Evolutionary conservation across 1,140 invertebrate genomes (phyloP).

Genomic region (Scaptomyza graminum): DNA sequence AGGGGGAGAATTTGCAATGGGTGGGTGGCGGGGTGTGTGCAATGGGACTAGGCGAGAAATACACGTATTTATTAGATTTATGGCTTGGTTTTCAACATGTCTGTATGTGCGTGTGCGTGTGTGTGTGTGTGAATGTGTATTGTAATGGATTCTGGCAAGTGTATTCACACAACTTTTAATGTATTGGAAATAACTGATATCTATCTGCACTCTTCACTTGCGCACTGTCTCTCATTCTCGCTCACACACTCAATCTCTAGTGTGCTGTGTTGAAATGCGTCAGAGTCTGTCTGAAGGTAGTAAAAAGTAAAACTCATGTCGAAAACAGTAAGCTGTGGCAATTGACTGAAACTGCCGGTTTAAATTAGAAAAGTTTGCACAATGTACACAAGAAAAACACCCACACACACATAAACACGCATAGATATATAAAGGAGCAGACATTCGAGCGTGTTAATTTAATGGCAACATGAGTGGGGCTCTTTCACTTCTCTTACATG

Average conservation of each 20-base stretch:
- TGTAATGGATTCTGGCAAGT: slow-evolving; percentile 74
- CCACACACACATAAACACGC: slow-evolving; percentile 2
- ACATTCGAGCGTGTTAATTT: slow-evolving; percentile 77
- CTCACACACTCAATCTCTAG: background rate
- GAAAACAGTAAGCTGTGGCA: slow-evolving; percentile 79
- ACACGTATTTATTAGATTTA: slow-evolving; percentile 82
- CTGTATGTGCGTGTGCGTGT: slow-evolving; percentile 31
- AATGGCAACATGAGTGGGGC: slow-evolving; percentile 60
- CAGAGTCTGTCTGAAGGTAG: slow-evolving; percentile 58
- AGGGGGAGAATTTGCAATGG: background rate
- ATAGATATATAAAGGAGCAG: slow-evolving; percentile 1
- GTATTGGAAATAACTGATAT: slow-evolving; percentile 71
- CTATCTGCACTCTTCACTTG: slow-evolving; percentile 23
- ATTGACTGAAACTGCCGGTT: slow-evolving; percentile 81
- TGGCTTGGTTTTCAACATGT: slow-evolving; percentile 57
- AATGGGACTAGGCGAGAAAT: slow-evolving; percentile 42
- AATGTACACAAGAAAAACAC: slow-evolving; percentile 66
- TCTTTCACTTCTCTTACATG: slow-evolving; percentile 12
- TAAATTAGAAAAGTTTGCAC: slow-evolving; percentile 80
- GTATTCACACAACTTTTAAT: slow-evolving; percentile 79
- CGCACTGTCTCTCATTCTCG: slow-evolving; percentile 1
- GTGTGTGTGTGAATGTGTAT: slow-evolving; percentile 30
- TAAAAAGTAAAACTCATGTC: slow-evolving; percentile 81
- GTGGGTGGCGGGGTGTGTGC: background rate
- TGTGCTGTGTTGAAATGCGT: slow-evolving; percentile 45